Conservation (phyloP, 2,797 vertebrate species). For the Gymnothorax javanicus region DNA sequence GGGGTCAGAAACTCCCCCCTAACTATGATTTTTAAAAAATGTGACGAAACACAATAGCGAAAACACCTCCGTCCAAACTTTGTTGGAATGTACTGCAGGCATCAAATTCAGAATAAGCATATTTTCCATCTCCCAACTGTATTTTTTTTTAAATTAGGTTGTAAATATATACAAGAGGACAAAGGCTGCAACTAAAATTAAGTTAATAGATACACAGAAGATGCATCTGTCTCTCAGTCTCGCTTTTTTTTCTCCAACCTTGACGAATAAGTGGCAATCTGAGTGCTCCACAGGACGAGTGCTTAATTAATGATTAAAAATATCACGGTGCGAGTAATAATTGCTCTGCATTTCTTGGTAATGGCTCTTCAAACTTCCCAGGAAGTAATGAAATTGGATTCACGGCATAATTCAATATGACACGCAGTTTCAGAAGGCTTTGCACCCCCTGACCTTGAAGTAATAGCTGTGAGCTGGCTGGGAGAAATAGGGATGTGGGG, state of each 20-base stretch:
- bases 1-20: too few species aligned
- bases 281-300: constrained; percentile 51
- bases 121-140: too few species aligned
- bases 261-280: constrained; percentile 41
- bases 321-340: constrained; percentile 52
- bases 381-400: constrained; percentile 50
- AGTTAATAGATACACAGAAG: constrained; percentile 67
- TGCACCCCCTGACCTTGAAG: constrained; percentile 53
- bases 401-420: constrained; percentile 57
- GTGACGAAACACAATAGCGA: too few species aligned
- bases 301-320: constrained; percentile 62
- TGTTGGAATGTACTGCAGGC: too few species aligned
- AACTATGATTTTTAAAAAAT: too few species aligned
- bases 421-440: constrained; percentile 48
- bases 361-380: constrained; percentile 55
- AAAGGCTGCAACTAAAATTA: constrained; percentile 60
- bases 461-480: constrained; percentile 20
- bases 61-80: too few species aligned
- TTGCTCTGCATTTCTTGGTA: constrained; percentile 52
- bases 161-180: constrained; percentile 46
- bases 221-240: not conserved
- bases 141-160: too few species aligned
- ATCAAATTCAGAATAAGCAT: too few species aligned
- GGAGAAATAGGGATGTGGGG: not conserved
- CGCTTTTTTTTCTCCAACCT: constrained; percentile 8